These are phyloP conservation scores for Mystacornis crossleyi DNA, from an alignment of 2,113 vertebrate species.

Conservation along the genomic window DNA sequence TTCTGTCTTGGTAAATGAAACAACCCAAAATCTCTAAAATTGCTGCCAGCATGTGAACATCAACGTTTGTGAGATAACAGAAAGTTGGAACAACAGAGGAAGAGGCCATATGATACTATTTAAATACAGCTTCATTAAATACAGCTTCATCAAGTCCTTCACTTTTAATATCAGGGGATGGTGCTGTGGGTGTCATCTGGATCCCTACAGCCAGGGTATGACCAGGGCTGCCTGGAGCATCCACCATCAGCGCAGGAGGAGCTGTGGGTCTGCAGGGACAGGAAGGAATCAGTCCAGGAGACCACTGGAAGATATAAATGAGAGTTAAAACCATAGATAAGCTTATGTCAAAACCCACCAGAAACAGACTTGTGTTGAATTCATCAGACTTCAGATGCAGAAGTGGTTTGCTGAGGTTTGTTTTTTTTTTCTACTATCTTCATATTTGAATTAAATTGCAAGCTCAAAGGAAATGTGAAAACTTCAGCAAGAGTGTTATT, in stretches of 20 bases:
- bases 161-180: not conserved
- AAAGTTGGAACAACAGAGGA: constrained; percentile 37
- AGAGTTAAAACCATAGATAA: not conserved
- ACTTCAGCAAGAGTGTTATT: not conserved
- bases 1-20: not conserved
- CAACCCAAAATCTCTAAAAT: not conserved
- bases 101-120: not conserved
- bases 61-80: constrained; percentile 1
- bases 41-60: not conserved
- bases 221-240: not conserved
- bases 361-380: not conserved
- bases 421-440: not conserved
- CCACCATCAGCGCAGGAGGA: accelerated
- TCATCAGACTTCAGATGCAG: not conserved
- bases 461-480: not conserved
- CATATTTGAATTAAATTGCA: not conserved
- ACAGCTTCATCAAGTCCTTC: not conserved
- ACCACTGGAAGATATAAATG: not conserved
- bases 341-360: not conserved
- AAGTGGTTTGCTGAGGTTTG: not conserved
- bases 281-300: not conserved
- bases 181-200: not conserved
- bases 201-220: accelerated
- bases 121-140: not conserved
- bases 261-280: not conserved